Evolutionary conservation across 2,888 invertebrate species (phyloP), one percentile per base, ranked within the genome.

Genomic region (Volucella zonaria): DNA sequence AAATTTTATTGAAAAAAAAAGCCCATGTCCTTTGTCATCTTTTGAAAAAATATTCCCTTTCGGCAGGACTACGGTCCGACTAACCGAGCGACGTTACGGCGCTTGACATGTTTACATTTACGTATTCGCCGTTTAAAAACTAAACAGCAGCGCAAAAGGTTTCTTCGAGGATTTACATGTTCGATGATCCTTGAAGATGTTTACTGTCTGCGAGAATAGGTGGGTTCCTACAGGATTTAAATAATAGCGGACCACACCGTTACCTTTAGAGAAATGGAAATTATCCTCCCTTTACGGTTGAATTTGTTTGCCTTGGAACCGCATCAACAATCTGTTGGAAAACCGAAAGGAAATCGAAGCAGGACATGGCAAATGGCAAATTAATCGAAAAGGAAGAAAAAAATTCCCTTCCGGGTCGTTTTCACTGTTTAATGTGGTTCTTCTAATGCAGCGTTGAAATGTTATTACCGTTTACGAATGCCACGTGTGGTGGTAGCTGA

Each of bases 161-260:
- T 14, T 23, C 23, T 49, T 66, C 15, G n/a, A 14, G 64, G 71
- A 80, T 74, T 74, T 74, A 49, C 42, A 70, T 76, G 58, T 76
- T 79, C 54, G 43, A 74, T 54, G 70, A 74, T 66, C 59, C 70
- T 70, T 68, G 62, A 79, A 70, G 52, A 70, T 75, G 68, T 70
- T 76, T 70, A 38, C 73, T 74, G 38, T 56, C 23, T 66, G 43
- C 12, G 54, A 31, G 42, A 54, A 6, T 70, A 40, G 66, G 43
- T 56, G 51, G 59, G 42, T 78, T 74, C 58, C 58, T 56, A 58
- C n/a, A 52, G 43, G 49, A 56, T 49, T 23, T 8, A 61, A 75
- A 61, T 79, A 75, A 61, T 79, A 83, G 79, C 79, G 83, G 83
- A 79, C 74, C 64, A 70, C 70, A 67, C 82, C 83, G 79, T 83